Percentiles rank a stretch among this genome's conserved stretches.
Evolutionary conservation across 2,797 vertebrate species (phyloP).

Genomic region (Synaphobranchus kaupii): DNA sequence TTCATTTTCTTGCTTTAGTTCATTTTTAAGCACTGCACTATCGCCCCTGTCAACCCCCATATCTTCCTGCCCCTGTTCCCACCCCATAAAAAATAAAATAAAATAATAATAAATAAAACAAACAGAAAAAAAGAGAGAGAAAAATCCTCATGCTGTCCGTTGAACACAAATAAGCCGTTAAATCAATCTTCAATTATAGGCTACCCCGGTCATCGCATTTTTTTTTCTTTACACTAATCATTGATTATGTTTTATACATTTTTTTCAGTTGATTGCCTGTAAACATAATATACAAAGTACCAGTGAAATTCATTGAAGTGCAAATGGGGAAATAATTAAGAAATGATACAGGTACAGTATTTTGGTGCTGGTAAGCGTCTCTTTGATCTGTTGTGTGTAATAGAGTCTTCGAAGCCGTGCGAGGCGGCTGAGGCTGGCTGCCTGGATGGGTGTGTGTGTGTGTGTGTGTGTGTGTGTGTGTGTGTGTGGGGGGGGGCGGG

Average conservation of each 20-base stretch:
- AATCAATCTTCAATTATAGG: conserved; percentile 20
- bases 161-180: conserved; percentile 34
- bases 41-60: conserved; percentile 45
- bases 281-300: conserved; percentile 59
- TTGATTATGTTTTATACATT: not conserved
- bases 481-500: not conserved
- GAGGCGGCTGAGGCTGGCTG: not conserved
- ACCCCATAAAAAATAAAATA: conserved; percentile 38
- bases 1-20: conserved; percentile 33
- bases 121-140: conserved; percentile 35
- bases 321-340: conserved; percentile 46
- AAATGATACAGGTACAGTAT: conserved; percentile 54
- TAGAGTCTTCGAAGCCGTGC: conserved; percentile 31
- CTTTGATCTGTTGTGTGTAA: conserved; percentile 19
- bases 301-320: conserved; percentile 58
- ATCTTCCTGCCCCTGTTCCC: conserved; percentile 44
- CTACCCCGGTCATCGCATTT: not conserved
- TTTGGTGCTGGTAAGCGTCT: conserved; percentile 19
- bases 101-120: conserved; percentile 54
- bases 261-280: conserved; percentile 22
- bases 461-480: not conserved
- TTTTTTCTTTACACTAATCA: not conserved
- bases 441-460: not conserved
- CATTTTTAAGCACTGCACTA: conserved; percentile 15
- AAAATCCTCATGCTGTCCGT: conserved; percentile 35